Base-by-base conservation (phyloP, 1,140 invertebrate genomes). In the Popillia japonica region DNA sequence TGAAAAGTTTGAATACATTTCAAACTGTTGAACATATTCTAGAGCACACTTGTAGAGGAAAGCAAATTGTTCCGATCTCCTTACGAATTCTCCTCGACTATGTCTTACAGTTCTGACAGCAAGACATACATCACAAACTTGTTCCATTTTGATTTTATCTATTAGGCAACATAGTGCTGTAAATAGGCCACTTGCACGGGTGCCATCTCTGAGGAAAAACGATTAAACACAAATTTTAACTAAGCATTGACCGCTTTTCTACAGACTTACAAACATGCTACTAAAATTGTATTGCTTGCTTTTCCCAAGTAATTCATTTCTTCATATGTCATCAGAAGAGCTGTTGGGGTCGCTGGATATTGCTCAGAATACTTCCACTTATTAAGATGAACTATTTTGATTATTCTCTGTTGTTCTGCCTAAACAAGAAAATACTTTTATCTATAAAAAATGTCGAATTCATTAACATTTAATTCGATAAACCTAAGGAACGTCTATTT, bases 111-210 rank as follows among this genome's bases (percentile, higher is more conserved):
- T 84, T 76, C 86, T 73, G 8, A 87, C 84, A 61, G 85, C 84
- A 34, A 85, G 79, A 77, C 84, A 86, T n/a, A 86, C 85, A 79
- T 87, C 86, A 78, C 83, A 86, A 73, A 84, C 78, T 75, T 87
- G 86, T 79, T 87, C 87, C 23, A 84, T 61, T 79, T 87, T 84
- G 41, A 87, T 85, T 82, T 86, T 86, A 61, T 87, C 87, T 22
- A 87, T 82, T 27, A 87, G 23, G 77, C 86, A 86, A 11, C 80
- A 81, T 48, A 86, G 20, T 17, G 85, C 84, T 9, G 85, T 61
- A 73, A 84, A 87, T 6, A 87, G 59, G 40, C 86, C 86, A 81
- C 83, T 83, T 2, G 85, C 85, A 20, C 75, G 83, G 7, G 81
- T 83, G 1, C 86, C 87, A 82, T 87, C 82, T 76, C 86, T 87